Base-by-base conservation (phyloP, 2,888 invertebrate species). In the Leptinotarsa peninsularis region DNA sequence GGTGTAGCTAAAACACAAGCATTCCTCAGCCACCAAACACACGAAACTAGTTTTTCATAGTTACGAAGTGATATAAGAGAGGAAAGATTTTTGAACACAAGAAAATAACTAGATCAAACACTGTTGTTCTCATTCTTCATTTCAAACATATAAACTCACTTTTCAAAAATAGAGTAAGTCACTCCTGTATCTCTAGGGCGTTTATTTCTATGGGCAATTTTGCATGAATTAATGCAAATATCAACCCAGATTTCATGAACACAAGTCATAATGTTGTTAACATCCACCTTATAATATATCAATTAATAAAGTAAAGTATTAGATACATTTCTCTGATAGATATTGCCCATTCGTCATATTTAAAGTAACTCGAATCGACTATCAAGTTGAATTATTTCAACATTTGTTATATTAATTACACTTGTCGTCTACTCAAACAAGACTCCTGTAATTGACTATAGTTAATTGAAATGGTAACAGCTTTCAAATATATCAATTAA, bases 401-500 rank as follows among this genome's bases (percentile, higher is more conserved):
- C 70, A 49, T 70, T 70, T 18, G 49, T 49, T 21, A 58, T 23
- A 56, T 43, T 70, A 49, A 70, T 70, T 58, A 49, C 49, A 21
- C 58, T 70, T 15, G 70, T 70, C 70, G 58, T 58, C 17, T 58
- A 58, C n/a, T 49, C 70, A 58, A 70, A 70, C 60, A 70, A 58
- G 58, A 70, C 63, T 63, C 33, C 10, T 17, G 10, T 63, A 70
- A 49, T 70, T 49, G 21, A 43, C 49, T 15, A 58, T 43, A 21
- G 58, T 49, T 70, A 58, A 70, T 70, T 70, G 70, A 70, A 58
- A 60, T 70, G 14, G 70, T 43, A 60, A 14, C 60, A 50, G 70
- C 21, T 58, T 70, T 70, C 70, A 49, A 70, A 70, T 70, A 58
- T 70, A 58, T 70, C 58, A 70, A 70, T 70, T 70, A 58, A 49